These are phyloP conservation scores for Vimba vimba DNA, from an alignment of 2,113 vertebrate genomes.

Conservation along the genomic window DNA sequence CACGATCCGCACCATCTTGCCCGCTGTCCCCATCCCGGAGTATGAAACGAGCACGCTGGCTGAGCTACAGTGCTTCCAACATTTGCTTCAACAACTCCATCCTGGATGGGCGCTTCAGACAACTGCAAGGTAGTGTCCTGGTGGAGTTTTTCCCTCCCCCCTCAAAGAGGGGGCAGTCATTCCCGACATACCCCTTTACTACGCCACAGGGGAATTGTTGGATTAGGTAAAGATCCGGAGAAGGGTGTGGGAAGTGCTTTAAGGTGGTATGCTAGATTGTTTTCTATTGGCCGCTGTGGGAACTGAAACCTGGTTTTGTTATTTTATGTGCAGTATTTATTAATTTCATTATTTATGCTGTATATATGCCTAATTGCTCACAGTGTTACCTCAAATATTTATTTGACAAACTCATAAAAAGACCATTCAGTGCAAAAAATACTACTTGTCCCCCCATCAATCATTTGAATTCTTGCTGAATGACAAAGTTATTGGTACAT, in stretches of 20 bases:
- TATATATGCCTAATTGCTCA: conserved; percentile 68
- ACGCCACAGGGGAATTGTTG: conserved; percentile 11
- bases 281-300: conserved; percentile 45
- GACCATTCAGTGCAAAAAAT: conserved; percentile 40
- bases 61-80: conserved; percentile 80
- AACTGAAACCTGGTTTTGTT: conserved; percentile 27
- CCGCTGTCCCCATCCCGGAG: conserved; percentile 68
- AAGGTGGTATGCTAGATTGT: conserved; percentile 23
- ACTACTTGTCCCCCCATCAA: not conserved
- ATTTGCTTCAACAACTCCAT: conserved; percentile 77
- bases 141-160: conserved; percentile 15
- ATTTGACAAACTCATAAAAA: conserved; percentile 63
- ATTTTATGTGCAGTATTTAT: conserved; percentile 65
- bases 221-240: conserved; percentile 15
- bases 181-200: conserved; percentile 55
- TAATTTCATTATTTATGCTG: conserved; percentile 62
- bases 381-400: conserved; percentile 69
- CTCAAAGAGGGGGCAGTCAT: conserved; percentile 52
- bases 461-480: not conserved
- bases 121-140: conserved; percentile 78
- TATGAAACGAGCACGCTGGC: conserved; percentile 75
- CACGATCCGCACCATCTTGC: conserved; percentile 56
- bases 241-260: not conserved
- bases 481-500: conserved; percentile 2
- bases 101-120: conserved; percentile 80